Evolutionary conservation across 2,113 vertebrate genomes (phyloP).

Genomic region (Stegostoma tigrinum): DNA sequence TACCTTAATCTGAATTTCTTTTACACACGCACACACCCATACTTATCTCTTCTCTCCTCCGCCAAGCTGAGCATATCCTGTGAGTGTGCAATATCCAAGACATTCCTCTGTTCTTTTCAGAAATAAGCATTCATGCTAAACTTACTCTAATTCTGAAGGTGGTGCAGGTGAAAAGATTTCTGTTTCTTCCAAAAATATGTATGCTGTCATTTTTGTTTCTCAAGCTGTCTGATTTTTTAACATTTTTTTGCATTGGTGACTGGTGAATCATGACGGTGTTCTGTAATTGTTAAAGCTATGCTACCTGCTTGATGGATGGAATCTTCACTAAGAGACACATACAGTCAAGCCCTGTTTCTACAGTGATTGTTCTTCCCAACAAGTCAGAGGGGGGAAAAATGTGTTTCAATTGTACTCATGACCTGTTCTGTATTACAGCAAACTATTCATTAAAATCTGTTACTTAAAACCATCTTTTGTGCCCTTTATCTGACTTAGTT

Average conservation of each 20-base stretch:
- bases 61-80: not conserved
- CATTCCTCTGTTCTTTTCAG: slow-evolving; percentile 11
- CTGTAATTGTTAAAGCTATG: slow-evolving; percentile 60
- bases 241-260: slow-evolving; percentile 19
- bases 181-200: not conserved
- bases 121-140: not conserved
- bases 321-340: slow-evolving; percentile 77
- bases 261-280: slow-evolving; percentile 58
- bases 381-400: slow-evolving; percentile 55
- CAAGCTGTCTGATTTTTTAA: not conserved
- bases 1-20: not conserved
- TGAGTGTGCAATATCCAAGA: not conserved
- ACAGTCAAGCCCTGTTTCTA: slow-evolving; percentile 62
- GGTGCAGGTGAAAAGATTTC: not conserved
- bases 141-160: not conserved
- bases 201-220: not conserved
- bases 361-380: slow-evolving; percentile 65
- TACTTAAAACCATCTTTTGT: slow-evolving; percentile 17
- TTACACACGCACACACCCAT: not conserved
- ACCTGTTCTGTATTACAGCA: slow-evolving; percentile 93
- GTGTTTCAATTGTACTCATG: slow-evolving; percentile 81
- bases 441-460: slow-evolving; percentile 84
- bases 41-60: not conserved
- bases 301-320: slow-evolving; percentile 57
- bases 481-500: slow-evolving; percentile 51